phyloP scores from a whole-genome alignment of 2,888 invertebrate genomes.

The Gastrophysa polygoni region DNA sequence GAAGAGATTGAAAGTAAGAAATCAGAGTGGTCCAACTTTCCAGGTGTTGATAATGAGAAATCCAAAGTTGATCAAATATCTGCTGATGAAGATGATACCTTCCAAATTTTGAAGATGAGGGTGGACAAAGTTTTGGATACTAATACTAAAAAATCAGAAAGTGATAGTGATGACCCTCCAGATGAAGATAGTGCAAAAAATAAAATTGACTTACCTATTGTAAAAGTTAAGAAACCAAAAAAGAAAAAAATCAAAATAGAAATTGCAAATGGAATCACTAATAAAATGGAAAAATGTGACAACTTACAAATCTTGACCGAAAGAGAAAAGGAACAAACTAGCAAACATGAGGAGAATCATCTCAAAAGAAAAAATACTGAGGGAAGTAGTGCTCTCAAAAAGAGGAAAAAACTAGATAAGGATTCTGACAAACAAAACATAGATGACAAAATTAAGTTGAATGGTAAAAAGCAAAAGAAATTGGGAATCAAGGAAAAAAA shows the following conservation, averaged over 20 bases:
- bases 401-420: not conserved
- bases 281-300: constrained; percentile 13
- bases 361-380: constrained; percentile 15
- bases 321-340: not conserved
- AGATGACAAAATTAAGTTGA: constrained; percentile 18
- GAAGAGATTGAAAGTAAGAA: constrained; percentile 60
- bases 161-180: constrained; percentile 42
- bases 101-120: constrained; percentile 31
- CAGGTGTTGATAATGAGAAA: constrained; percentile 35
- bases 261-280: constrained; percentile 15
- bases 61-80: not conserved
- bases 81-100: constrained; percentile 31
- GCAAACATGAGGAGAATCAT: constrained; percentile 7
- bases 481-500: constrained; percentile 11
- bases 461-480: constrained; percentile 8
- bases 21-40: constrained; percentile 65
- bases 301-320: constrained; percentile 28
- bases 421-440: constrained; percentile 6
- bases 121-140: constrained; percentile 32
- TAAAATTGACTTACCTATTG: constrained; percentile 34
- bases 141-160: constrained; percentile 19
- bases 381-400: not conserved
- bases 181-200: constrained; percentile 46
- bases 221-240: constrained; percentile 40
- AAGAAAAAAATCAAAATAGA: constrained; percentile 40